Evolutionary conservation across 2,888 invertebrate genomes (phyloP), one percentile per base, ranked within the genome.

Genomic region (Alsophila aescularia): DNA sequence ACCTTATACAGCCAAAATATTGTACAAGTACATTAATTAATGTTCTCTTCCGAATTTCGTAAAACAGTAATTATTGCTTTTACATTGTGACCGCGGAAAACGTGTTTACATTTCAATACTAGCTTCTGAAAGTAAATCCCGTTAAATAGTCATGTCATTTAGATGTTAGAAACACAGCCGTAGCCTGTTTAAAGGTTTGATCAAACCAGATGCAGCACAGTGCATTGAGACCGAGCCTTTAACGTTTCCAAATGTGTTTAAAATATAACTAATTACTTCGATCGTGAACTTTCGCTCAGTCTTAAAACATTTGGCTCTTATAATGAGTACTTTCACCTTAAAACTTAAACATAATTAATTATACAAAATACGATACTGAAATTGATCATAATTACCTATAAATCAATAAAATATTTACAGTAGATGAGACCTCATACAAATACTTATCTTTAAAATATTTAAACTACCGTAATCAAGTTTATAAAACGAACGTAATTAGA

Each of bases 301-400:
- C 91, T 91, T 90, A 77, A 84, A 85, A 85, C 83, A 86, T 90
- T 90, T 90, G 90, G 90, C 90, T 87, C 87, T 81, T 85, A 83
- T 80, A 77, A 85, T 84, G 84, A 88, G 86, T 83, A 85, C 81
- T 75, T 82, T 62, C 44, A 53, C 44, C 57, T 53, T 45, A 57
- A 43, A 29, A 43, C 40, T 67, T 69, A 69, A 72, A 74, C 72
- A 74, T 78, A 76, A 36, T 57, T 39, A 59, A 64, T 64, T 60
- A 59, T 52, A 48, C 68, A 74, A 32, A 56, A 27, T 32, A 39
- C 34, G 42, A 32, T 66, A 72, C 68, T 64, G 55, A 70, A 67
- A 64, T 65, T 60, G 44, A 56, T 58, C 51, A 53, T 44, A n/a
- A n/a, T n/a, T n/a, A 42, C 18, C 41, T 41, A 56, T 45, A 39